Evolutionary conservation across 2,797 vertebrate genomes (phyloP).

Genomic region (Lutjanus campechanus): DNA sequence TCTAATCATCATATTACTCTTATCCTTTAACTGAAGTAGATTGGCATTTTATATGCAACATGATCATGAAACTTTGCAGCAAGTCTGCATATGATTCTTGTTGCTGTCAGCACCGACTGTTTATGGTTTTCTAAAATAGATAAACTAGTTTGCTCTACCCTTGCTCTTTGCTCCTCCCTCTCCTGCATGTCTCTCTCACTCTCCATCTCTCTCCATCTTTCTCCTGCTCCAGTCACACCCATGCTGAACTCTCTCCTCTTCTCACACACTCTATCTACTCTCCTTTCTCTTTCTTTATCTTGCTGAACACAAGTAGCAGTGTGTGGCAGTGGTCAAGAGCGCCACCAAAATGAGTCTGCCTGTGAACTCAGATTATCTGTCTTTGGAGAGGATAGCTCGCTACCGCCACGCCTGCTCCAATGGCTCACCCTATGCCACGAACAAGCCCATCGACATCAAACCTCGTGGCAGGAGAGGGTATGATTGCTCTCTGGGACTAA

Average conservation of each 20-base stretch:
- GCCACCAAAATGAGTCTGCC: constrained; percentile 91
- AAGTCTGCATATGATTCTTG: constrained; percentile 3
- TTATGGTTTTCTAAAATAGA: constrained; percentile 45
- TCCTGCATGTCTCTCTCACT: constrained; percentile 31
- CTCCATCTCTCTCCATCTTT: constrained; percentile 36
- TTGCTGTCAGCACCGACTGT: constrained; percentile 31
- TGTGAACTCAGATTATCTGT: constrained; percentile 89
- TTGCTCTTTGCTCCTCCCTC: constrained; percentile 73
- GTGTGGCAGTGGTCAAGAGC: constrained; percentile 18
- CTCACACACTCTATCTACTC: constrained; percentile 31
- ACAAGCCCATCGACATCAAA: constrained; percentile 98
- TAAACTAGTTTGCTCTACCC: constrained; percentile 56
- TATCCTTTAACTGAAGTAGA: neutral
- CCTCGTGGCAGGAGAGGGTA: constrained; percentile 91
- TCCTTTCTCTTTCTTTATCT: constrained; percentile 29
- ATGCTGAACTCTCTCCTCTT: constrained; percentile 42
- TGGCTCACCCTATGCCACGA: constrained; percentile 92
- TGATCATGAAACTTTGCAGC: constrained; percentile 8
- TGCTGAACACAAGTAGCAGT: neutral
- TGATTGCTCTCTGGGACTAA: constrained; percentile 48
- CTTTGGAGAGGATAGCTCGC: constrained; percentile 90
- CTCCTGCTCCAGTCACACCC: constrained; percentile 58
- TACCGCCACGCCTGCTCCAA: constrained; percentile 90
- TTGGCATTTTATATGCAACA: neutral
- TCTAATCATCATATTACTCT: neutral